Evolutionary conservation across 2,888 invertebrate genomes (phyloP), one percentile per base, ranked within the genome.

Genomic region (Xylota segnis): DNA sequence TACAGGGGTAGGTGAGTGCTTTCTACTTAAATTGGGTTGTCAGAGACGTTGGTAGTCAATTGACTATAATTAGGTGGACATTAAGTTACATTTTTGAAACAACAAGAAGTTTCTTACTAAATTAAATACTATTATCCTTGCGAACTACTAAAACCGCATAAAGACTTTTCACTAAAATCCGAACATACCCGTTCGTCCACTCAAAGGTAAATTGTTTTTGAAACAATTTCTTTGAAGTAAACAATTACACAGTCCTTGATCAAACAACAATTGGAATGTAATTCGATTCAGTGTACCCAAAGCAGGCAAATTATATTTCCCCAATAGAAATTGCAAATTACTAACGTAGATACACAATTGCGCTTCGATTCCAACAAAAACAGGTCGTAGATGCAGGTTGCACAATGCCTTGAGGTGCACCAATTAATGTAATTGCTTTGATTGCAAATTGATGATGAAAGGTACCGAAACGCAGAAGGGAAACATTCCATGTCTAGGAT

Each of bases 21-120:
- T 10, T 58, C 18, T 59, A 2, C 37, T 59, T 40, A 59, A 58
- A 59, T 34, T 18, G 40, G 18, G 18, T 37, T 58, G 58, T 59
- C 58, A 37, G n/a, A n/a, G n/a, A n/a, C n/a, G 18, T 37, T 37
- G 37, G 58, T 37, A 59, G 37, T 12, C 37, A 58, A 37, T 37
- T 58, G 37, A 16, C 7, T 16, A 37, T 37, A 9, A 40, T 40
- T 16, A 65, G 37, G 18, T 50, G n/a, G 65, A 68, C 16, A 40
- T 68, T 56, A 18, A 70, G 43, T 45, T 70, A 40, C 40, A 18
- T 37, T 34, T 16, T 58, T 37, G 23, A 23, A 23, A 23, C 23
- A 12, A 12, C 2, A 16, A 43, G 6, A 5, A 14, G 9, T 14
- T 16, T n/a, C n/a, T n/a, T n/a, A 12, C 40, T 1, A n/a, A 34